Conservation (phyloP, 2,888 invertebrate genomes). For the Brassicogethes aeneus region DNA sequence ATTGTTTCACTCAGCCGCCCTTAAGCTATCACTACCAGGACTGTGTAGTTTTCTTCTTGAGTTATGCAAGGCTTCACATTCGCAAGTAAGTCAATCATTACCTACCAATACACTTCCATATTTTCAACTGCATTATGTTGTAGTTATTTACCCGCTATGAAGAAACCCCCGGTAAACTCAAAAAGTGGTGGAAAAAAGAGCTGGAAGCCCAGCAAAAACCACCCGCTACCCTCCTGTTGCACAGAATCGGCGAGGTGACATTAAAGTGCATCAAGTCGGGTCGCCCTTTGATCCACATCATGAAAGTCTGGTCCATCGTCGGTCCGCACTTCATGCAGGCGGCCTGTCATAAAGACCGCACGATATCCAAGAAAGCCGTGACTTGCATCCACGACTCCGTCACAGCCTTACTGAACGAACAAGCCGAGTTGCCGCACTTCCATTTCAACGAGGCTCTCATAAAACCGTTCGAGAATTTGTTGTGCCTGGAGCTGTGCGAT, state of each 20-base stretch:
- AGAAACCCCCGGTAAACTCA: slow-evolving; percentile 39
- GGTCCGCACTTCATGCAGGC: slow-evolving; percentile 94
- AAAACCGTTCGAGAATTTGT: slow-evolving; percentile 89
- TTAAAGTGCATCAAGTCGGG: slow-evolving; percentile 79
- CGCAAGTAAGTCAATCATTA: slow-evolving; percentile 49
- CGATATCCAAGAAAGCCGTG: slow-evolving; percentile 84
- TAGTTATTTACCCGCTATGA: slow-evolving; percentile 38
- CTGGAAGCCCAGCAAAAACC: slow-evolving; percentile 38
- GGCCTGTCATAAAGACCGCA: slow-evolving; percentile 82
- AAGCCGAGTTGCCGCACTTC: slow-evolving; percentile 84
- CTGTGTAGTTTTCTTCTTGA: slow-evolving; percentile 74
- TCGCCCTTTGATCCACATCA: slow-evolving; percentile 80
- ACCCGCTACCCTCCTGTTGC: slow-evolving; percentile 56
- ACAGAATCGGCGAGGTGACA: slow-evolving; percentile 81
- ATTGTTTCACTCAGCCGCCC: slow-evolving; percentile 81
- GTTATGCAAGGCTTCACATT: slow-evolving; percentile 78
- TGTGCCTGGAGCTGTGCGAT: slow-evolving; percentile 89
- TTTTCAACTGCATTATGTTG: slow-evolving; percentile 8
- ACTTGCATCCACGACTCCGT: slow-evolving; percentile 89
- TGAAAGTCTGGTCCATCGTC: slow-evolving; percentile 87
- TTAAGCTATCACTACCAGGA: slow-evolving; percentile 77
- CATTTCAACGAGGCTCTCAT: slow-evolving; percentile 92
- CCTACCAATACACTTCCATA: not conserved
- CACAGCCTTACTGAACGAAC: slow-evolving; percentile 76
- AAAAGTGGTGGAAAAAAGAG: slow-evolving; percentile 41